Base-by-base conservation (phyloP, 2,113 vertebrate genomes). In the Pica pica region DNA sequence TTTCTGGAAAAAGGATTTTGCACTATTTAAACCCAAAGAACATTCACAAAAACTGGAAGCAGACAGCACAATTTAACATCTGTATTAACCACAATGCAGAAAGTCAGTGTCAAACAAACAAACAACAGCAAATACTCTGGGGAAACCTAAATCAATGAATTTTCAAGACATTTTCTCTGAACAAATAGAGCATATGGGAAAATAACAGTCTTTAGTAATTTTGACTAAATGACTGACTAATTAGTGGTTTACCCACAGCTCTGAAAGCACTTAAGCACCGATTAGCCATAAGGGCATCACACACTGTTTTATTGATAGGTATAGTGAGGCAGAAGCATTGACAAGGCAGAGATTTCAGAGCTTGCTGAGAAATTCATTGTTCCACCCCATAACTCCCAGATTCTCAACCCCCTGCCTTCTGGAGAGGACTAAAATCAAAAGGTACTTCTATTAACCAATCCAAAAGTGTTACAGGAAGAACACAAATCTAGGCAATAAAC, bases 1-100 rank as follows among this genome's bases (percentile, higher is more conserved):
- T 41, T 56, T 83, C 60, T 94, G 73, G 49, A 71, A 94, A 82
- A 73, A 78, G 60, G 33, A 78, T 84, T 95, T 93, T 93, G 52
- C 22, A 22, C 30, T 56, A 44, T 83, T 93, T 81, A 68, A 93
- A 90, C 71, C 35, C 33, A 61, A 83, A 90, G 81, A 85, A 65
- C 11, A 50, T 74, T 44, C 87, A 67, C 47, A 89, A 83, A 67
- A 88, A 49, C 68, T 70, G 70, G 82, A 71, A 86, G 76, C 76
- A 94, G 79, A 83, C 17, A 1, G 57, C 53, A 52, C 41, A 64
- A 44, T 41, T 81, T 28, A 83, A 79, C 76, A 90, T 85, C 71
- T 88, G 30, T 56, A 78, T 37, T 31, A 90, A 89, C 80, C 94
- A 81, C 91, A 95, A 84, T 44, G 69, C 65, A 89, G 59, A 93